A percentile compares a stretch with the other conserved stretches of the same genome.
phyloP scores from a whole-genome alignment of 2,888 invertebrate genomes.

The Lasioglossum marginatum region DNA sequence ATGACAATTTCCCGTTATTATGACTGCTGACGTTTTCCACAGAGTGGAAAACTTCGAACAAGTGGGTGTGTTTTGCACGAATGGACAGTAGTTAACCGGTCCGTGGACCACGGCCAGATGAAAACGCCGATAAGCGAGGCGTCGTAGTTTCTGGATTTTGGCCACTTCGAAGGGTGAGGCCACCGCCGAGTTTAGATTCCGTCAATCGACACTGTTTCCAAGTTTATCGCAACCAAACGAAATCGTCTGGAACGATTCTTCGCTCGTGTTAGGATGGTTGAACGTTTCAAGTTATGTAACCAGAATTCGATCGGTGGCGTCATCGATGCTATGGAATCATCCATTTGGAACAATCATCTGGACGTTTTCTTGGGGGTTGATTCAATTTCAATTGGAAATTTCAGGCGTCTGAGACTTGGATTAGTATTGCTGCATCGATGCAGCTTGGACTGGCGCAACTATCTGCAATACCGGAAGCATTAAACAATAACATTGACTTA shows the following conservation, averaged over 20 bases:
- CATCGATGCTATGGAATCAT: background rate
- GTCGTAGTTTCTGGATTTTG: constrained; percentile 80
- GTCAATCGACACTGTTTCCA: constrained; percentile 78
- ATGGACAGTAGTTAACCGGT: constrained; percentile 45
- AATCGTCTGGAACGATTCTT: constrained; percentile 50
- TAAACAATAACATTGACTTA: background rate
- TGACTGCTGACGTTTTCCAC: constrained; percentile 18
- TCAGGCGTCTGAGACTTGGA: background rate
- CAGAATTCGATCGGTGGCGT: background rate
- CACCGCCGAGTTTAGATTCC: constrained; percentile 81
- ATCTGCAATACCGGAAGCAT: background rate
- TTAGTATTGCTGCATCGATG: background rate
- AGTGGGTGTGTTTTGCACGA: constrained; percentile 71
- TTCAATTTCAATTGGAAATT: background rate
- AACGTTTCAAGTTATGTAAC: constrained; percentile 42
- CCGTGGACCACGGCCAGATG: constrained; percentile 75
- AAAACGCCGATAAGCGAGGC: constrained; percentile 76
- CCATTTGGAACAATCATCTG: background rate
- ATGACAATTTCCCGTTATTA: constrained; percentile 29
- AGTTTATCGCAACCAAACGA: constrained; percentile 67
- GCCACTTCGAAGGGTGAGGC: constrained; percentile 80
- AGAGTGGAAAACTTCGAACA: constrained; percentile 69
- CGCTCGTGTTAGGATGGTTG: background rate
- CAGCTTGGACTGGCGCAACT: background rate
- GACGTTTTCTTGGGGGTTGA: background rate